Base-by-base conservation (phyloP, 1,140 invertebrate genomes). In the Solen grandis region DNA sequence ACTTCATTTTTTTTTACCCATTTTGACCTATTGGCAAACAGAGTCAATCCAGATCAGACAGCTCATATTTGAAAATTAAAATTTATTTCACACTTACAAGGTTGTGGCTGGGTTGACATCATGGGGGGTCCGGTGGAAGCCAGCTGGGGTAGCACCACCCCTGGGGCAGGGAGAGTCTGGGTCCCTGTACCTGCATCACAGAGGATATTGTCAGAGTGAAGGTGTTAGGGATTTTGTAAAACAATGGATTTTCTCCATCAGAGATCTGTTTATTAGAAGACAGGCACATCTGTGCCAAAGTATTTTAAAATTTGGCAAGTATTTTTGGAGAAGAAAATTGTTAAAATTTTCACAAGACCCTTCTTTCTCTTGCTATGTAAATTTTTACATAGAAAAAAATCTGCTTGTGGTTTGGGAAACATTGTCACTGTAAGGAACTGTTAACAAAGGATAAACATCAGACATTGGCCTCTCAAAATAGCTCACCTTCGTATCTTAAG, bases 81-180 rank as follows among this genome's bases (percentile, higher is more conserved):
- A 46, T 46, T 19, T 10, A 19, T 46, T 19, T 46, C 19, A 19
- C 41, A 54, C 19, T 33, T 57, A 72, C 69, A 54, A 57, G 66
- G 66, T 10, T 59, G 70, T 14, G 70, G 55, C 29, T 73, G 70
- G 35, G 60, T n/a, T 52, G 52, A 27, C 16, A 76, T n/a, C 8
- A 22, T 50, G 25, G 63, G 35, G 19, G 33, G 31, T 55, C 22
- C 66, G 13, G 75, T 59, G 2, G 52, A 38, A 27, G 75, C 54
- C n/a, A 78, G 33, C 36, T 78, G 75, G n/a, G 75, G 75, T 19
- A 78, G 52, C 2, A 78, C 75, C 25, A 78, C 75, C 8, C 75
- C 75, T 16, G 75, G 75, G 3, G 75, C 75, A 41, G 75, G 63
- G 16, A 78, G 33, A 1, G 50, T 22, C 10, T 35, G 60, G 3